phyloP scores from a whole-genome alignment of 2,797 vertebrate species.

The Nannoperca obscura region DNA sequence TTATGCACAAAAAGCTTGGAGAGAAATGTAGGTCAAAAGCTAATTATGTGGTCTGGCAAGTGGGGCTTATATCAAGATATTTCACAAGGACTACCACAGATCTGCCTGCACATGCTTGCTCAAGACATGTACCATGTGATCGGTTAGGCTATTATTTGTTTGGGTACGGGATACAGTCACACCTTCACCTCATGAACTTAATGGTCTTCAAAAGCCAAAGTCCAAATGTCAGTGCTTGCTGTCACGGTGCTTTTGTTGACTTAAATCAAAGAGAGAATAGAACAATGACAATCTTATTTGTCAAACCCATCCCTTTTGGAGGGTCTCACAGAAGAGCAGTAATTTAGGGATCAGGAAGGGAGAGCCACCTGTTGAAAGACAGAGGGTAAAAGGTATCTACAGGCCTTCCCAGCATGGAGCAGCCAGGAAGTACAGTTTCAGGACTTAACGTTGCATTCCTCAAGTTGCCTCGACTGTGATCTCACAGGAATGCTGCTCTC shows the following conservation, averaged over 20 bases:
- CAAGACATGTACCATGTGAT: constrained; percentile 77
- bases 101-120: constrained; percentile 77
- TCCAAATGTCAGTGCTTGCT: constrained; percentile 74
- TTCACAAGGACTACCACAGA: constrained; percentile 77
- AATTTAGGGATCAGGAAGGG: constrained; percentile 82
- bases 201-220: constrained; percentile 75
- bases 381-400: constrained; percentile 63
- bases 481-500: constrained; percentile 78
- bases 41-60: constrained; percentile 82
- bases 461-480: constrained; percentile 70
- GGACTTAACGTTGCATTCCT: constrained; percentile 76
- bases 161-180: constrained; percentile 76
- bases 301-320: constrained; percentile 69
- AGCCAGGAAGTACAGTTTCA: constrained; percentile 80
- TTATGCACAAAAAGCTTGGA: constrained; percentile 61
- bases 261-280: constrained; percentile 73
- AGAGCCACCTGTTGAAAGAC: constrained; percentile 82
- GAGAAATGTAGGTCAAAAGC: constrained; percentile 84
- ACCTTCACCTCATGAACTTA: constrained; percentile 77
- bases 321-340: constrained; percentile 75
- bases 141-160: constrained; percentile 72
- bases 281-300: constrained; percentile 68
- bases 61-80: constrained; percentile 79
- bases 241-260: constrained; percentile 73
- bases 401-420: constrained; percentile 76